Conservation (phyloP, 1,140 invertebrate genomes). For the Apis florea region DNA sequence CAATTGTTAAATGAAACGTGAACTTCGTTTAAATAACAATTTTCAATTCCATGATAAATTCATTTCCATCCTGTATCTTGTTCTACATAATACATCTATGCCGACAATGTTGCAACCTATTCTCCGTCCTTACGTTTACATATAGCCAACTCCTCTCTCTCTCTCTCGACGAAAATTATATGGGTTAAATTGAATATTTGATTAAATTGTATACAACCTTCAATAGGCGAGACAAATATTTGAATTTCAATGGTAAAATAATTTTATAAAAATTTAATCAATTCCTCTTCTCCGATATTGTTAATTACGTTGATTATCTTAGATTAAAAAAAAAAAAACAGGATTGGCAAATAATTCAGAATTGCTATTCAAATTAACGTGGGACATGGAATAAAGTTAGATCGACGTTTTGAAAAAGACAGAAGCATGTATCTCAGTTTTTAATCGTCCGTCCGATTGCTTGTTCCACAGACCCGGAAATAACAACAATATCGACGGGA, state of each 20-base stretch:
- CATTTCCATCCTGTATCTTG: too few species aligned
- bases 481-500: constrained; percentile 41
- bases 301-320: too few species aligned
- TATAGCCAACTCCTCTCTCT: neutral
- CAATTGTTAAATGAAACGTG: neutral
- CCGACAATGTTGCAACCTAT: neutral
- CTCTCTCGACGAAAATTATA: neutral
- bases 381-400: neutral
- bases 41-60: neutral
- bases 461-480: constrained; percentile 2
- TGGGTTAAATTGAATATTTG: too few species aligned
- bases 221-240: too few species aligned
- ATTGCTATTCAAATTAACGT: neutral
- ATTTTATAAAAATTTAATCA: too few species aligned
- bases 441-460: neutral
- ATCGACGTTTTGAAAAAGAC: neutral
- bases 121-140: neutral
- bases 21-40: neutral
- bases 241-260: too few species aligned
- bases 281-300: too few species aligned
- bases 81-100: neutral
- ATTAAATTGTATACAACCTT: too few species aligned
- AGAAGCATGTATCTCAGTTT: neutral
- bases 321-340: too few species aligned
- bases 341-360: too few species aligned